Base-by-base conservation (phyloP, 2,113 vertebrate species). In the Telmatochromis sp. region DNA sequence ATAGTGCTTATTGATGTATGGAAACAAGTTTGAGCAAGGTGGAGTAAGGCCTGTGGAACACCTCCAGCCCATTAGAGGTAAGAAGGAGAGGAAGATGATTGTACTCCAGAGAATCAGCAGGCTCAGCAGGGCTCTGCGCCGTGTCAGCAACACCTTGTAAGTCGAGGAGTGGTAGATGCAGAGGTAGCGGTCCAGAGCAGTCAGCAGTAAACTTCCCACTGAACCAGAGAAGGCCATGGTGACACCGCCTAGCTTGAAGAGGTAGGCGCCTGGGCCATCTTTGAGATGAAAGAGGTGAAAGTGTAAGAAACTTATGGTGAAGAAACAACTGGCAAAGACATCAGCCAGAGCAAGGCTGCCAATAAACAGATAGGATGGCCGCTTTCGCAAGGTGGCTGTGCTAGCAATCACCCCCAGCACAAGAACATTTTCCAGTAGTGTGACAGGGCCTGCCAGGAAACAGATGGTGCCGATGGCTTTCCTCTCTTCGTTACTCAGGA, bases 11-110 rank as follows among this genome's bases (percentile, higher is more conserved):
- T 96, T 96, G 80, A 99, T 95, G 42, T 98, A 96, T 0, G 98
- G 98, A 85, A 99, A 98, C 4, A 99, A 96, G 81, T 91, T 60
- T 0, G 98, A 98, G 91, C 98, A 99, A 10, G 93, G 28, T 0
- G 94, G 93, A 2, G 54, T 11, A 3, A 97, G 91, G 0, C n/a
- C 92, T 4, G 97, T 97, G n/a, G 73, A 84, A 87, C 98, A 99
- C 85, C 97, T 97, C 98, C 98, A 98, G 21, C 98, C 98, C 96
- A 98, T 95, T 26, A 99, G 92, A 2, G 98, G 98, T 87, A 98
- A 90, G 92, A 94, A 97, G 53, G 98, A 97, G 5, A 97, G 92
- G 31, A 97, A 5, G 0, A 93, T 88, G 0, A 96, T 97, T 37
- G 86, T 6, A 5, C 89, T 68, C 98, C 98, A 99, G 87, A 98